phyloP scores from a whole-genome alignment of 2,888 invertebrate genomes.

The Drosophila eohydei region DNA sequence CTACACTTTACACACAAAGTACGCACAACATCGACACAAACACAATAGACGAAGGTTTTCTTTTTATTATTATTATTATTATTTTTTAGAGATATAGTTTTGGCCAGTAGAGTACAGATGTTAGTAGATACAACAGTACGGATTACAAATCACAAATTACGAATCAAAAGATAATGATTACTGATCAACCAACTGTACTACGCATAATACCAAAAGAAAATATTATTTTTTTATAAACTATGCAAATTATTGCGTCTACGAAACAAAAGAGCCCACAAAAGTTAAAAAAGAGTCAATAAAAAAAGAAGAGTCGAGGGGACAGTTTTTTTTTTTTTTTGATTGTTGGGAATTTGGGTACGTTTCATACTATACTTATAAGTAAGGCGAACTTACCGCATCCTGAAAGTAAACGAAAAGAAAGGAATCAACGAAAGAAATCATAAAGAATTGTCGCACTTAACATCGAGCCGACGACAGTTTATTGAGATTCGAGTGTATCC shows the following conservation, averaged over 20 bases:
- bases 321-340: neutral
- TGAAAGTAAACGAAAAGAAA: conserved; percentile 85
- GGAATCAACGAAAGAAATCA: conserved; percentile 77
- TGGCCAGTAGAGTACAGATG: conserved; percentile 26
- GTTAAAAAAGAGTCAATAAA: conserved; percentile 13
- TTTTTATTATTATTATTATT: neutral
- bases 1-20: conserved; percentile 43
- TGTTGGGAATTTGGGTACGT: conserved; percentile 6
- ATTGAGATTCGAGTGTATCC: conserved; percentile 23
- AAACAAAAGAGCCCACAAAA: conserved; percentile 40
- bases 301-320: conserved; percentile 6
- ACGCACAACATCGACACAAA: conserved; percentile 71
- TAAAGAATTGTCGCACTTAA: conserved; percentile 51
- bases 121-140: conserved; percentile 41
- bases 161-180: conserved; percentile 22
- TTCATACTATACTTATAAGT: conserved; percentile 43
- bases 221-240: conserved; percentile 1
- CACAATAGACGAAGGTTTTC: conserved; percentile 29
- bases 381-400: conserved; percentile 85
- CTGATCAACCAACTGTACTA: conserved; percentile 29
- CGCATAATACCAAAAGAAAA: conserved; percentile 9
- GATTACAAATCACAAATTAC: conserved; percentile 28
- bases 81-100: conserved; percentile 8
- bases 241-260: conserved; percentile 40
- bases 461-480: conserved; percentile 28